These are phyloP conservation scores for Garrulus glandarius DNA, from an alignment of 2,797 vertebrate genomes.

Conservation along the genomic window DNA sequence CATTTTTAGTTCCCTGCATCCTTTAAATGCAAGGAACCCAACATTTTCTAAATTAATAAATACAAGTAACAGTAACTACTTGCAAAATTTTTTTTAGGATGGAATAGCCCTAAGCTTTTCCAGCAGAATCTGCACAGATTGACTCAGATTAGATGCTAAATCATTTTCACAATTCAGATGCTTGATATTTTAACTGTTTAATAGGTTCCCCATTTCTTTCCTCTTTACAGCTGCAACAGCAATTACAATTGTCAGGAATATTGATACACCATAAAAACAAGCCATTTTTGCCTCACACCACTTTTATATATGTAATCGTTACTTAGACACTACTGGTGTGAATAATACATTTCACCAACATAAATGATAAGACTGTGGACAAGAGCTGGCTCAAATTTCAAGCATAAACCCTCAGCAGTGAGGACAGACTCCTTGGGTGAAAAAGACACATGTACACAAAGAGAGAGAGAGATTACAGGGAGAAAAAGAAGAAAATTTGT, in stretches of 20 bases:
- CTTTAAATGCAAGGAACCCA: not conserved
- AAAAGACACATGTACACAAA: not conserved
- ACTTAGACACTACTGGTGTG: not conserved
- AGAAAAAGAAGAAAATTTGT: not conserved
- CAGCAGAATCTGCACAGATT: constrained; percentile 13
- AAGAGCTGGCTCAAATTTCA: not conserved
- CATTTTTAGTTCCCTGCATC: not conserved
- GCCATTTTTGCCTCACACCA: not conserved
- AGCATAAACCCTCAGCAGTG: not conserved
- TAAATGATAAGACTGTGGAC: not conserved
- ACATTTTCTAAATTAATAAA: not conserved
- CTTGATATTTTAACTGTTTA: constrained; percentile 22
- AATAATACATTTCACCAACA: not conserved
- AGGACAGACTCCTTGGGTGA: not conserved
- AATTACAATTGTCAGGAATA: constrained; percentile 31
- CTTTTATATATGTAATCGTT: not conserved
- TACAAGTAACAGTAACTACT: not conserved
- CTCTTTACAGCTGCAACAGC: not conserved
- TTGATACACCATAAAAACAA: not conserved
- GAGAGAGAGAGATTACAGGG: not conserved
- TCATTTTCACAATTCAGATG: constrained; percentile 32
- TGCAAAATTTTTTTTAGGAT: not conserved
- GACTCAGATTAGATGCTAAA: constrained; percentile 14
- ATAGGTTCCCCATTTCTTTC: not conserved
- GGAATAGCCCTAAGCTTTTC: not conserved